These are phyloP conservation scores for Drosophila eohydei DNA, from an alignment of 2,888 invertebrate genomes.

Conservation along the genomic window DNA sequence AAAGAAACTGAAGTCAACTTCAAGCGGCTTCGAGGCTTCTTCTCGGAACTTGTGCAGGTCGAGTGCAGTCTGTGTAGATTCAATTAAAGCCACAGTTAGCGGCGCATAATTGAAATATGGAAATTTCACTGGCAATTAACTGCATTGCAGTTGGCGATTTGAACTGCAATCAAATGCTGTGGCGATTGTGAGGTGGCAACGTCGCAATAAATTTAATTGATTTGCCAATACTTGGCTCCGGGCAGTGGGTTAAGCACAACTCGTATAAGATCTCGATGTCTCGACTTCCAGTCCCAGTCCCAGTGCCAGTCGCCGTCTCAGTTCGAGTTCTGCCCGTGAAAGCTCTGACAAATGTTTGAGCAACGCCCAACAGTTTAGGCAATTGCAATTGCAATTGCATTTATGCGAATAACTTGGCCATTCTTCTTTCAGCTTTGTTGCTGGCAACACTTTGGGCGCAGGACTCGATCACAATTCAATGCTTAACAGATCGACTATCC, in stretches of 20 bases:
- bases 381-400: slow-evolving; percentile 37
- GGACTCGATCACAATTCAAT: slow-evolving; percentile 16
- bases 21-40: slow-evolving; percentile 48
- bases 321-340: neutral
- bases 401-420: slow-evolving; percentile 20
- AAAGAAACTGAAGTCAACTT: slow-evolving; percentile 61
- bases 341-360: slow-evolving; percentile 66
- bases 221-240: slow-evolving; percentile 60
- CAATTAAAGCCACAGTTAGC: slow-evolving; percentile 45
- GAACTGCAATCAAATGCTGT: slow-evolving; percentile 46
- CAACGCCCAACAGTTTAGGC: slow-evolving; percentile 53
- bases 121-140: slow-evolving; percentile 65
- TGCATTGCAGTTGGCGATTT: slow-evolving; percentile 61
- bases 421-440: slow-evolving; percentile 37
- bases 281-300: neutral
- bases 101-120: slow-evolving; percentile 73
- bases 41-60: slow-evolving; percentile 38
- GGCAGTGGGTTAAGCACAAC: slow-evolving; percentile 50
- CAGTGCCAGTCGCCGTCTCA: neutral
- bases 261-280: slow-evolving; percentile 1
- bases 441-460: slow-evolving; percentile 11
- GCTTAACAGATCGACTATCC: slow-evolving; percentile 68
- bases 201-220: slow-evolving; percentile 76
- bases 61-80: slow-evolving; percentile 27
- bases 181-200: slow-evolving; percentile 65